Percentiles rank a stretch among this genome's conserved stretches.
phyloP scores from a whole-genome alignment of 30 jellyfish, hydroid and myxozoan genomes.

The Aurelia aurita region DNA sequence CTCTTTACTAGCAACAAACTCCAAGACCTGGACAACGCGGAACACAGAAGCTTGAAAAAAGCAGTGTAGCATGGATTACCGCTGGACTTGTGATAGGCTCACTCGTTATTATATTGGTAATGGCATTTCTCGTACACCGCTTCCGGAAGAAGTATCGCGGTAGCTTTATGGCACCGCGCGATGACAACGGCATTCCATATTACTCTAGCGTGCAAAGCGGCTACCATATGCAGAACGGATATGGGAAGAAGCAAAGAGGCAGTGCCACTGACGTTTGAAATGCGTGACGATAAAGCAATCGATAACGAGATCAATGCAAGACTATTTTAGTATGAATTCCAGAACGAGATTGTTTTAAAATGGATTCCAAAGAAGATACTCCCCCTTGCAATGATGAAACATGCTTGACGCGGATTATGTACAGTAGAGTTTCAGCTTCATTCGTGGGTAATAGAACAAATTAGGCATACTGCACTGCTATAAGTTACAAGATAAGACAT shows the following conservation, averaged over 20 bases:
- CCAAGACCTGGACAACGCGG: conserved; percentile 36
- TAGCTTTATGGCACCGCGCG: conserved; percentile 82
- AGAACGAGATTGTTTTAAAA: too few species aligned
- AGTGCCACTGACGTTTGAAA: conserved; percentile 58
- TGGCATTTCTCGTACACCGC: conserved; percentile 52
- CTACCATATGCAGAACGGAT: conserved; percentile 65
- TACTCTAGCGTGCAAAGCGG: conserved; percentile 65
- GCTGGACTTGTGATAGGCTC: conserved; percentile 75
- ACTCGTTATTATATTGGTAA: conserved; percentile 33
- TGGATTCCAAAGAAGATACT: too few species aligned
- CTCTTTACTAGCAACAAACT: conserved; percentile 29
- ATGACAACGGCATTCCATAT: conserved; percentile 66
- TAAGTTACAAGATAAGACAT: too few species aligned
- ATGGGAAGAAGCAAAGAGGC: conserved; percentile 44
- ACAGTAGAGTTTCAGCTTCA: too few species aligned
- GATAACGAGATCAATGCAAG: too few species aligned
- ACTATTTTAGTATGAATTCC: too few species aligned
- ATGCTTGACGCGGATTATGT: too few species aligned
- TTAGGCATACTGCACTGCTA: too few species aligned
- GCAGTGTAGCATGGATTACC: conserved; percentile 73
- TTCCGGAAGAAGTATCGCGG: conserved; percentile 73
- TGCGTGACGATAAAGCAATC: not conserved
- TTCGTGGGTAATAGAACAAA: too few species aligned
- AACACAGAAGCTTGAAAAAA: conserved; percentile 39
- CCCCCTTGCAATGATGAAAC: too few species aligned